These are phyloP conservation scores for Danio tinwini DNA, from an alignment of 2,797 vertebrate species.

Conservation along the genomic window DNA sequence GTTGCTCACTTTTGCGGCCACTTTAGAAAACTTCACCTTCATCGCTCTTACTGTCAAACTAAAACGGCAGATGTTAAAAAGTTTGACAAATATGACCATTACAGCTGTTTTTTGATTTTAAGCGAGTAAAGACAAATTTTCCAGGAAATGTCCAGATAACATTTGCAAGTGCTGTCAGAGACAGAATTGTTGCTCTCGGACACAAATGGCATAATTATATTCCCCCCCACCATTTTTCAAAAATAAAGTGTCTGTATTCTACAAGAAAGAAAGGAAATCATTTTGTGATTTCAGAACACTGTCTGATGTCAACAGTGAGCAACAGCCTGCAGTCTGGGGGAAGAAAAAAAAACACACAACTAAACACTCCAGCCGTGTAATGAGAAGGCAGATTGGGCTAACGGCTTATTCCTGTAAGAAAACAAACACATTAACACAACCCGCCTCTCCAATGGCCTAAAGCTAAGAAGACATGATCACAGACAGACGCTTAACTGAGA, in stretches of 20 bases:
- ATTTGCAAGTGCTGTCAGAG: conserved; percentile 15
- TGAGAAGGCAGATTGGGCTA: conserved; percentile 17
- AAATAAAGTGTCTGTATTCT: background rate
- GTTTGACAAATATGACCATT: conserved; percentile 14
- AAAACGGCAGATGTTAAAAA: conserved; percentile 8
- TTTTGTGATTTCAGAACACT: background rate
- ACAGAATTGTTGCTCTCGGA: background rate
- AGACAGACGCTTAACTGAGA: background rate
- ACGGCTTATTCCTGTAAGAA: conserved; percentile 22
- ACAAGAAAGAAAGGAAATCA: conserved; percentile 12
- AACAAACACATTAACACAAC: conserved; percentile 31
- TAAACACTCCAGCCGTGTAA: conserved; percentile 37
- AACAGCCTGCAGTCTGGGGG: conserved; percentile 14
- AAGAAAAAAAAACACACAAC: background rate
- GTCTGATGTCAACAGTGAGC: conserved; percentile 7
- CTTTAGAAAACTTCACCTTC: background rate
- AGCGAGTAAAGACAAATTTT: background rate
- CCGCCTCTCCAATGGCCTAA: conserved; percentile 7
- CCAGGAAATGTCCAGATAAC: background rate
- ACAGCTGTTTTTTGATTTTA: background rate
- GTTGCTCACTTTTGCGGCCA: conserved; percentile 8
- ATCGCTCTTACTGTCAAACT: conserved; percentile 4
- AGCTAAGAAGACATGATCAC: conserved; percentile 17
- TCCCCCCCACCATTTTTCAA: background rate
- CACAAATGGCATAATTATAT: conserved; percentile 21